Conservation (phyloP, 2,113 vertebrate genomes). For the Nibea albiflora region DNA sequence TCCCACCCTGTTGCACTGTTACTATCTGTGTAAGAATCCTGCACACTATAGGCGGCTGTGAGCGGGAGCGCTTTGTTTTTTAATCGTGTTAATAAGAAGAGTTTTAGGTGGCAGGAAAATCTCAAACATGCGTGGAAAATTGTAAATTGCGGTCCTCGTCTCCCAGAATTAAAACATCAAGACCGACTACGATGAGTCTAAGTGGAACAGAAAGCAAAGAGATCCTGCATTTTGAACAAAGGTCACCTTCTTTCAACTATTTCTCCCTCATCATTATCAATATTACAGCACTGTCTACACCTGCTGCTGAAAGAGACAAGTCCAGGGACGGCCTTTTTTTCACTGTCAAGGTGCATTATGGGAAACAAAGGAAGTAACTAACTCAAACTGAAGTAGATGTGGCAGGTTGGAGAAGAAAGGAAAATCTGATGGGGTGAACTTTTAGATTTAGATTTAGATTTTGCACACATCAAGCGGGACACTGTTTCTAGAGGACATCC, state of each 20-base stretch:
- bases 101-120: not conserved
- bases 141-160: not conserved
- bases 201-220: not conserved
- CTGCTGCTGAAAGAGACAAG: not conserved
- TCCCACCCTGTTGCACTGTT: slow-evolving; percentile 55
- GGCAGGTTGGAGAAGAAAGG: not conserved
- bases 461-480: too few species aligned
- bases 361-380: slow-evolving; percentile 2
- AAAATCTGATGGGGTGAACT: not conserved
- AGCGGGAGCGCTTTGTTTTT: not conserved
- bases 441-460: not conserved
- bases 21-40: slow-evolving; percentile 15
- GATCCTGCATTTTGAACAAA: not conserved
- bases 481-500: too few species aligned
- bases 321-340: not conserved
- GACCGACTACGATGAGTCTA: not conserved
- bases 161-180: not conserved
- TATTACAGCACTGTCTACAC: not conserved
- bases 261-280: not conserved
- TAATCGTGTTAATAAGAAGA: not conserved
- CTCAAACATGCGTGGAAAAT: not conserved
- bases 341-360: not conserved
- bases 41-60: slow-evolving; percentile 5
- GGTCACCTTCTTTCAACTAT: not conserved
- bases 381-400: not conserved